phyloP scores from a whole-genome alignment of 2,113 vertebrate species.

The Neopipo cinnamomea region DNA sequence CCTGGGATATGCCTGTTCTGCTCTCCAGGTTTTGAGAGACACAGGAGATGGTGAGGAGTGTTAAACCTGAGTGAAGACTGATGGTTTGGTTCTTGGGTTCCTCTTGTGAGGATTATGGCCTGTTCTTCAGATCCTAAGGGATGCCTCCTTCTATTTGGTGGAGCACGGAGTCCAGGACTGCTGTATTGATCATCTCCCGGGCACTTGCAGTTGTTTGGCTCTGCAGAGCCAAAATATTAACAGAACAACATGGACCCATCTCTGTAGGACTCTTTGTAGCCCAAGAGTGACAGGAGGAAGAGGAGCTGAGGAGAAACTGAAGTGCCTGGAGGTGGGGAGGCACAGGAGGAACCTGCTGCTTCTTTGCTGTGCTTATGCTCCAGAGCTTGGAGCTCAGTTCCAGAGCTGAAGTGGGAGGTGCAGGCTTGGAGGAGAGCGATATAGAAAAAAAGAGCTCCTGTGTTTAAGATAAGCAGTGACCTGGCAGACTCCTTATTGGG shows the following conservation, averaged over 20 bases:
- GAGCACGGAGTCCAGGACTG: not conserved
- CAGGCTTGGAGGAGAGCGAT: not conserved
- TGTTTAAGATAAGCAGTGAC: not conserved
- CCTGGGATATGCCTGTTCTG: rapidly evolving
- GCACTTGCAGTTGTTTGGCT: not conserved
- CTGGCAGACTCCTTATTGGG: not conserved
- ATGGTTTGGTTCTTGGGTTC: not conserved
- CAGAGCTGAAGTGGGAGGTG: not conserved
- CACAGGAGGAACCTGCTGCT: not conserved
- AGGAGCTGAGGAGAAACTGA: not conserved
- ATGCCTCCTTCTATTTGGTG: not conserved
- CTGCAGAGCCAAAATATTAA: not conserved
- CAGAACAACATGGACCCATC: rapidly evolving
- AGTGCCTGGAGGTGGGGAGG: not conserved
- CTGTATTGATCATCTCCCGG: too few relatives aligned
- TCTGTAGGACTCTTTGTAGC: not conserved
- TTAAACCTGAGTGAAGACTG: not conserved
- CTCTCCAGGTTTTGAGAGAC: not conserved
- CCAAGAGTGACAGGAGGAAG: not conserved
- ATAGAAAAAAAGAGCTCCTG: not conserved
- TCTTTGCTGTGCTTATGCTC: not conserved
- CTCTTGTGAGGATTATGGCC: not conserved
- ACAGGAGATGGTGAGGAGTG: not conserved
- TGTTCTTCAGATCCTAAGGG: not conserved
- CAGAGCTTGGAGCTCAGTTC: not conserved